Conservation (phyloP, 1,140 invertebrate genomes). For the Penaeus indicus region DNA sequence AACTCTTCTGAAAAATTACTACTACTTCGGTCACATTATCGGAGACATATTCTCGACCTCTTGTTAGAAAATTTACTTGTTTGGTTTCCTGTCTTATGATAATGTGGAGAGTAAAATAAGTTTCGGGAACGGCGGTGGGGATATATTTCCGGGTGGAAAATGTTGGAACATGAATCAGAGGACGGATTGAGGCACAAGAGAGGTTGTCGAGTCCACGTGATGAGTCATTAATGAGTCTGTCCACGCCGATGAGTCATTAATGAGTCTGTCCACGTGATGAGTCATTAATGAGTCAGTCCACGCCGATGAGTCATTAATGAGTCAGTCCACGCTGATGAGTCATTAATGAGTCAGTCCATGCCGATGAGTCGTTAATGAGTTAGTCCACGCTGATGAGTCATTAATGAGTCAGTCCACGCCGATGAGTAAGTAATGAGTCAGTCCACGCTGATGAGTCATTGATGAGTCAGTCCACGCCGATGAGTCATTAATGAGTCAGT, state of each 20-base stretch:
- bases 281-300: no score
- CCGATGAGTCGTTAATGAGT: no score
- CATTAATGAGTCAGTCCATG: no score
- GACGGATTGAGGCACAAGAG: constrained; percentile 29
- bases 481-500: no score
- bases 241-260: not conserved
- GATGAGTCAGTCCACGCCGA: no score
- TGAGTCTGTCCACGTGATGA: not conserved
- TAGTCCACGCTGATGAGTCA: no score
- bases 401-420: no score
- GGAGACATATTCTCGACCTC: not conserved
- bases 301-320: no score
- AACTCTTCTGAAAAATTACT: constrained; percentile 50
- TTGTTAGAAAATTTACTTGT: not conserved
- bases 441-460: no score
- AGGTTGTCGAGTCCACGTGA: constrained; percentile 32
- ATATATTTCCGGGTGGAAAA: not conserved
- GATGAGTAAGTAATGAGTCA: no score
- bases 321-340: no score
- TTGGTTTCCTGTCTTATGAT: not conserved
- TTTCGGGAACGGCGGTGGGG: no score
- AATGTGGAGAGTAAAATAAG: not conserved
- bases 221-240: not conserved
- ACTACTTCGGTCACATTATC: not conserved
- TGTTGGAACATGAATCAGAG: constrained; percentile 33